Evolutionary conservation across 1,140 invertebrate species (phyloP).

Genomic region (Polypedilum pembai): DNA sequence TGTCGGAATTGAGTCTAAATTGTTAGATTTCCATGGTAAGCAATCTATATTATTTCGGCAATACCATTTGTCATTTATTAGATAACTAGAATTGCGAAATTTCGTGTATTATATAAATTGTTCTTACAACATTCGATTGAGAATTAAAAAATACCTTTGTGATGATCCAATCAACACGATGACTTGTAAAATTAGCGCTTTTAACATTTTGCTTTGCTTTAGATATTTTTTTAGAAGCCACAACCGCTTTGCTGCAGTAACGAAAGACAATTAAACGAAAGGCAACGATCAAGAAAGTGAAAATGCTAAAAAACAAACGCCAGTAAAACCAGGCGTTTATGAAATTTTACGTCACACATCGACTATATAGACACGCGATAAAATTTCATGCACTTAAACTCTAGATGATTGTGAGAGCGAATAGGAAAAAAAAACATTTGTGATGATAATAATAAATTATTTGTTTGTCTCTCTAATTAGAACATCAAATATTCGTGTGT

Average conservation of each 20-base stretch:
- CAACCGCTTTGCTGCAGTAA: not conserved
- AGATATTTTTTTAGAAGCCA: not conserved
- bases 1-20: not conserved
- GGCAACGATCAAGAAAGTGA: not conserved
- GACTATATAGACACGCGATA: not conserved
- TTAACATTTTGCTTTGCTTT: not conserved
- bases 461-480: too few species aligned
- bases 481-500: too few species aligned
- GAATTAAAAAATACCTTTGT: not conserved
- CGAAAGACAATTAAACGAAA: slow-evolving; percentile 25
- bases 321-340: not conserved
- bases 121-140: too few species aligned
- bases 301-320: not conserved
- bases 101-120: too few species aligned
- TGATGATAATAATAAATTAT: too few species aligned
- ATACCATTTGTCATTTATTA: not conserved
- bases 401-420: too few species aligned
- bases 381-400: too few species aligned
- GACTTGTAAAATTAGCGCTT: not conserved
- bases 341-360: not conserved
- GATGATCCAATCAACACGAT: slow-evolving; percentile 25
- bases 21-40: not conserved
- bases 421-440: too few species aligned
- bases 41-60: not conserved
- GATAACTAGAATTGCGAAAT: not conserved